Evolutionary conservation across 2,888 invertebrate genomes (phyloP), one percentile per base, ranked within the genome.

Genomic region (Neoitamus cyanurus): DNA sequence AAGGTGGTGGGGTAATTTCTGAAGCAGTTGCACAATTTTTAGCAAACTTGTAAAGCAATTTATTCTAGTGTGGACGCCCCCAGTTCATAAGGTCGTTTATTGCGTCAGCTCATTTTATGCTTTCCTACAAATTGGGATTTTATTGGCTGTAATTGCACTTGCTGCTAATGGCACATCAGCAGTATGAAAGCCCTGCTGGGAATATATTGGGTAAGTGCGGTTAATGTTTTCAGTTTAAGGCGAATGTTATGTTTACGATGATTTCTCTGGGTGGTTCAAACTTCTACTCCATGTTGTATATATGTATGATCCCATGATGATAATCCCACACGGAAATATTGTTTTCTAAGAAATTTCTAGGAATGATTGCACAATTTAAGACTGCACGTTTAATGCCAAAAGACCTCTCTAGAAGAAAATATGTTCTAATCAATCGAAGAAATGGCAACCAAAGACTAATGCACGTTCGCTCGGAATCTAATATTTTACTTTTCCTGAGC

Each of bases 101-200:
- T 58, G 9, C 20, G 20, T 58, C 15, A 58, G 20, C 15, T 25
- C 58, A 58, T 20, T 58, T 73, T 36, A 20, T 20, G 36, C n/a
- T 20, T 36, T 36, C 7, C n/a, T 36, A 34, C 36, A 36, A 73
- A 73, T 73, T 73, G 73, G 34, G 11, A 73, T 73, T 73, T 73
- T 73, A 73, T 73, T 73, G 73, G 20, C 20, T 34, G 34, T 73
- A 73, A 73, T 73, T 73, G 73, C 73, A 73, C n/a, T 73, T 73
- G 36, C 13, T 20, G 20, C 25, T 58, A 58, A 58, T 58, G 58
- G 25, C 31, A 72, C 30, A 72, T 7, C n/a, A 72, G 31, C n/a
- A 31, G 15, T n/a, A 73, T 20, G 2, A 36, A 34, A 30, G 2
- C 20, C 73, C 73, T 73, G 73, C 73, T 34, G 73, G 73, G 73